Base-by-base conservation (phyloP, 2,797 vertebrate genomes). In the Peromyscus melanophrys region DNA sequence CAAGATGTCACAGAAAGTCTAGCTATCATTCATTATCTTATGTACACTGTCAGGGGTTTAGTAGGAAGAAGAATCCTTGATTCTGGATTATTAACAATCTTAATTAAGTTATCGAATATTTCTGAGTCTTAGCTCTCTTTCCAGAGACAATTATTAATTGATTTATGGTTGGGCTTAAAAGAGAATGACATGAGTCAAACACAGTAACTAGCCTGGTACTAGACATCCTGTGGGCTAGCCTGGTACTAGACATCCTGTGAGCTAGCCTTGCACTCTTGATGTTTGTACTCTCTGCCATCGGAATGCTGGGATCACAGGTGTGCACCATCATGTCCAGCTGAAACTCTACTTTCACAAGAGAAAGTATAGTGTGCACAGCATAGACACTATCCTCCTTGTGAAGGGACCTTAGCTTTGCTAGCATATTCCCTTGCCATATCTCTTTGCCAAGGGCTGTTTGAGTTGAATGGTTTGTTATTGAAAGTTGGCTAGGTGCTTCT, bases 21-120 rank as follows among this genome's bases (percentile, higher is more conserved):
- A 46, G 82, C 10, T 49, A 12, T 34, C 17, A 21, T 63, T 85
- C 17, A 6, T 85, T 85, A 34, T 19, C 29, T 83, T 49, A 34
- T 34, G 19, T 29, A 85, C 31, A 69, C 34, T 25, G 6, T 37
- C 63, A n/a, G 31, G 21, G 31, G 19, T 49, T 5, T 69, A 27
- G 34, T 52, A 52, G 43, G 63, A 31, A 69, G 34, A 86, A 19
- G 31, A 86, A 69, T 67, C 19, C 2, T 37, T 57, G 65, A 85
- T 77, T 82, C 14, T 52, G 80, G 57, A 89, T 96, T 80, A 59
- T 71, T 95, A 94, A 88, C 82, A 40, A 31, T 83, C 57, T 61
- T 63, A 55, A 78, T 57, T 57, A 83, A 43, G 27, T 43, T 63
- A 63, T 43, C 19, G 2, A 63, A 63, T 31, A 83, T 43, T 63